These are phyloP conservation scores for Brachycybe producta DNA, from an alignment of 2,888 invertebrate genomes.

Conservation along the genomic window DNA sequence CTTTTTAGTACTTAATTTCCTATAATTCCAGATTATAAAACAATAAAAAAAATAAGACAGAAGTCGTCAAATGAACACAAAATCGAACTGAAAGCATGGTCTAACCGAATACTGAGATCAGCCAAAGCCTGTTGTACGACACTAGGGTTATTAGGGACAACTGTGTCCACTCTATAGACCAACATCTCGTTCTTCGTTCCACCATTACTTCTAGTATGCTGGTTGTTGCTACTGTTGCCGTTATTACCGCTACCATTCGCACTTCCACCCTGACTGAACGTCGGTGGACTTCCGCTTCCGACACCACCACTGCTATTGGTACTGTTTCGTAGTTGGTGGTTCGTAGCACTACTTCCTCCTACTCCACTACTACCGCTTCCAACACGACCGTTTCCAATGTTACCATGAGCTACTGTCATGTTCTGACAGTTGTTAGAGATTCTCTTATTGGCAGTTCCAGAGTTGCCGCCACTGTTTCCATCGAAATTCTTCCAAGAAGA, in stretches of 20 bases:
- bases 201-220: background rate
- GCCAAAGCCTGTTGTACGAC: slow-evolving; percentile 41
- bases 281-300: background rate
- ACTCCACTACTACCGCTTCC: background rate
- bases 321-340: background rate
- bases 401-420: background rate
- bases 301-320: slow-evolving; percentile 1
- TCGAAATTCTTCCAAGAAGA: too few relatives aligned
- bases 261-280: background rate
- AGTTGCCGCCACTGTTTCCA: too few relatives aligned
- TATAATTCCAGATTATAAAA: too few relatives aligned
- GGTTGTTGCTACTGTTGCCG: too few relatives aligned
- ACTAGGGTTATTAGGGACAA: slow-evolving; percentile 42
- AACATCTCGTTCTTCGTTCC: slow-evolving; percentile 24
- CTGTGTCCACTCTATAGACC: slow-evolving; percentile 42
- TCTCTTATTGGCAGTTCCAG: too few relatives aligned
- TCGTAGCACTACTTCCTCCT: background rate
- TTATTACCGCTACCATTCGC: background rate
- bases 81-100: too few relatives aligned
- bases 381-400: background rate
- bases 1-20: too few relatives aligned
- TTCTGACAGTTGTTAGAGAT: too few relatives aligned
- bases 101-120: slow-evolving; percentile 26
- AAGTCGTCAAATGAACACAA: too few relatives aligned
- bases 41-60: too few relatives aligned